These are phyloP conservation scores for Batillaria attramentaria DNA, from an alignment of 1,140 invertebrate species.

Conservation along the genomic window DNA sequence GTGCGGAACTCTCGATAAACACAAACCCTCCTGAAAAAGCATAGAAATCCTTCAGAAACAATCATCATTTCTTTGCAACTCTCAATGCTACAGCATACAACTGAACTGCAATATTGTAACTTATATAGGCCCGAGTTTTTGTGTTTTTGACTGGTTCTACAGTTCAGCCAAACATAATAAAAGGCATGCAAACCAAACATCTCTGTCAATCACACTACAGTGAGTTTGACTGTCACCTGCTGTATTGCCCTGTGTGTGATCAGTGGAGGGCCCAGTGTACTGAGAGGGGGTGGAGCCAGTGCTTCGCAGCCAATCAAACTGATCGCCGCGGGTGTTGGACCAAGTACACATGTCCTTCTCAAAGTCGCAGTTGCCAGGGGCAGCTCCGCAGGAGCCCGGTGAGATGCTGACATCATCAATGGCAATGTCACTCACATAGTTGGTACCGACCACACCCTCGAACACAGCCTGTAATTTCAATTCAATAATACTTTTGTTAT, in stretches of 20 bases:
- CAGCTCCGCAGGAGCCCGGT: constrained; percentile 45
- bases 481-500: neutral
- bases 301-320: constrained; percentile 58
- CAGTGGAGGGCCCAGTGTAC: constrained; percentile 81
- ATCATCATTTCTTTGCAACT: no score
- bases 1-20: constrained; percentile 65
- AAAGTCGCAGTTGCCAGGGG: constrained; percentile 54
- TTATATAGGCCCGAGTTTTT: neutral
- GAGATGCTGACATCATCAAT: constrained; percentile 64
- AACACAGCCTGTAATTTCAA: constrained; percentile 62
- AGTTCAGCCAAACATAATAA: no score
- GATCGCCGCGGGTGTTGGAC: constrained; percentile 58
- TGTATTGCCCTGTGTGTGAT: constrained; percentile 77
- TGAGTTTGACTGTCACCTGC: no score
- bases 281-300: constrained; percentile 68
- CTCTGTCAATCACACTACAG: no score
- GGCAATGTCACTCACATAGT: constrained; percentile 59
- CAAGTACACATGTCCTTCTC: constrained; percentile 58
- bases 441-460: constrained; percentile 56
- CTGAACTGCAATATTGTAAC: no score
- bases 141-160: no score
- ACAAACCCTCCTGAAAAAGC: constrained; percentile 58
- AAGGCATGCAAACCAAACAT: no score
- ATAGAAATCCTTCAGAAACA: neutral
- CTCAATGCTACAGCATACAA: neutral